Conservation (phyloP, 2,113 vertebrate genomes). For the Thamnophis sirtalis region DNA sequence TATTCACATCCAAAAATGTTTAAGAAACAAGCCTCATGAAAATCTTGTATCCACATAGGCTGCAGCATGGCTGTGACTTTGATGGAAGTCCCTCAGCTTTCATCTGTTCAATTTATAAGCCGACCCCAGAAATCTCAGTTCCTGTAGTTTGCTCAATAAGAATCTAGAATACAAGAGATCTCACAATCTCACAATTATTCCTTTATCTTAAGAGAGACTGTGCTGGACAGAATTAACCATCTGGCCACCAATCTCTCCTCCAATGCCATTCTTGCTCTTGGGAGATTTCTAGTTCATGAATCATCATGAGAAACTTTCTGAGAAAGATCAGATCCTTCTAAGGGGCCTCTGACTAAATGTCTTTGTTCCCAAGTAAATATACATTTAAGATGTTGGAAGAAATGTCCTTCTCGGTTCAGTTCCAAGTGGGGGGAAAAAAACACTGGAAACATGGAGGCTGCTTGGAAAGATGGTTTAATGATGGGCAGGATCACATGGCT, state of each 20-base stretch:
- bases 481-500: too few relatives aligned
- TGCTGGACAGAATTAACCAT: background rate
- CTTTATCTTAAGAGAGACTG: background rate
- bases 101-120: background rate
- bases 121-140: background rate
- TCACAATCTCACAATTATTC: background rate
- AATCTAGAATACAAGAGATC: background rate
- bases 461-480: too few relatives aligned
- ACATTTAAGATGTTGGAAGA: too few relatives aligned
- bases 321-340: background rate
- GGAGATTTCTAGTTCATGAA: background rate
- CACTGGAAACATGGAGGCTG: too few relatives aligned
- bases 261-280: background rate
- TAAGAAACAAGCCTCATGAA: background rate
- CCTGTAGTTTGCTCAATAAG: background rate
- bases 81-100: background rate
- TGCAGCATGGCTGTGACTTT: background rate
- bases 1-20: background rate
- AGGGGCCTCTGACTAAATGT: background rate
- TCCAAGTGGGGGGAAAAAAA: too few relatives aligned
- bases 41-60: background rate
- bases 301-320: background rate
- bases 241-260: background rate
- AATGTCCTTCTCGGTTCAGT: too few relatives aligned
- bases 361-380: background rate